phyloP scores from a whole-genome alignment of 2,113 vertebrate genomes.

The Oenanthe oenanthe region DNA sequence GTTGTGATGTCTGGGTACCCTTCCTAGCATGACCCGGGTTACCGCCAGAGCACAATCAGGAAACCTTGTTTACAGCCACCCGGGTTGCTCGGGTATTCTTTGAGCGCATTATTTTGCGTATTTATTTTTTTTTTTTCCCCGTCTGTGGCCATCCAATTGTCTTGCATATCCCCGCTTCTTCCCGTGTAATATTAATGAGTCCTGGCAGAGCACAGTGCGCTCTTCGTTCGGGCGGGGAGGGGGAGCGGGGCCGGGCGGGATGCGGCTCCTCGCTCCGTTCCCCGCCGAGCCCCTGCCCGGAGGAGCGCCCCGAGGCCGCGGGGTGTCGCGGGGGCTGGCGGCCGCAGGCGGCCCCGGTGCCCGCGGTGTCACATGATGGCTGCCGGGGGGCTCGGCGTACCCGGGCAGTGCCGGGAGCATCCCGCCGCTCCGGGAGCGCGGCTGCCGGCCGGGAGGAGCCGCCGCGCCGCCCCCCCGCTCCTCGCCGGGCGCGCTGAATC shows the following conservation, averaged over 20 bases:
- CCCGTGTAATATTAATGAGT: conserved; percentile 9
- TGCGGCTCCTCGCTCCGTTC: not conserved
- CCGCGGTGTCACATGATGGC: conserved; percentile 58
- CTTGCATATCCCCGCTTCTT: not conserved
- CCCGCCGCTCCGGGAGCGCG: conserved; percentile 49
- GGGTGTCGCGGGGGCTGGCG: not conserved
- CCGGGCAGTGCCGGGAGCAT: not conserved
- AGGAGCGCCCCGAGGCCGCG: not conserved
- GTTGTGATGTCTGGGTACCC: not conserved
- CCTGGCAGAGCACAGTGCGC: not conserved
- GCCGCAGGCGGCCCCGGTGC: conserved; percentile 62
- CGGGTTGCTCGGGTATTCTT: not conserved
- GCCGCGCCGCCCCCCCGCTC: not conserved
- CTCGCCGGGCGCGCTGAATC: not conserved
- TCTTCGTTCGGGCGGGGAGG: not conserved
- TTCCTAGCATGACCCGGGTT: not conserved
- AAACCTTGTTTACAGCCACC: not conserved
- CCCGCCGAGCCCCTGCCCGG: not conserved
- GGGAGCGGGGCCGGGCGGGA: not conserved
- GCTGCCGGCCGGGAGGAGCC: conserved; percentile 7
- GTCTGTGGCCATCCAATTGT: not conserved
- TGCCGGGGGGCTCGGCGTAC: conserved; percentile 20
- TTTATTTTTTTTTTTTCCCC: not conserved
- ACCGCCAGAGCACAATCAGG: not conserved
- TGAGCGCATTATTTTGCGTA: not conserved